These are phyloP conservation scores for Meloidogyne floridensis DNA, from an alignment of 1,140 invertebrate species.

Conservation along the genomic window DNA sequence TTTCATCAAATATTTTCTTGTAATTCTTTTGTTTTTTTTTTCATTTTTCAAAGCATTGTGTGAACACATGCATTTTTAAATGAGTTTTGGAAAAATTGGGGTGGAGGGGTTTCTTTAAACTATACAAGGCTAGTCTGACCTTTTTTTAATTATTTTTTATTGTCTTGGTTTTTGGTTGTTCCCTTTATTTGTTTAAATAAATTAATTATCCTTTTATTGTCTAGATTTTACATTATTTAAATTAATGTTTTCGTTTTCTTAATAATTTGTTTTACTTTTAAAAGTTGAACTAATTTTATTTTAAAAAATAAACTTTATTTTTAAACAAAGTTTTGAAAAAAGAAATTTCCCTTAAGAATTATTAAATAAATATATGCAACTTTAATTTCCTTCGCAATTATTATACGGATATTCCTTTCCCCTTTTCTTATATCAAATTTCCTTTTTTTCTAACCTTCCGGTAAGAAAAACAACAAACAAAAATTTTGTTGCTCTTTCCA, in stretches of 20 bases:
- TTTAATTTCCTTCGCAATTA: neutral
- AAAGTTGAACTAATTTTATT: no score
- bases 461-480: neutral
- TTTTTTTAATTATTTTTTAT: neutral
- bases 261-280: no score
- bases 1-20: neutral
- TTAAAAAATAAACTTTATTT: no score
- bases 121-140: no score
- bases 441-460: neutral
- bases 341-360: neutral
- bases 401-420: neutral
- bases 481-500: conserved; percentile 1
- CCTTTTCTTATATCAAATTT: neutral
- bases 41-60: neutral
- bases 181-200: neutral
- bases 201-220: neutral
- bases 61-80: neutral
- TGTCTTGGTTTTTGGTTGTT: neutral
- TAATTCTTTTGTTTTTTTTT: neutral
- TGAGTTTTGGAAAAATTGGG: neutral
- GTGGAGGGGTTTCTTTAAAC: no score
- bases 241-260: neutral
- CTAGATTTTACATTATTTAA: conserved; percentile 1
- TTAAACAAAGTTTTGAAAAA: no score
- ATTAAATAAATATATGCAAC: neutral